phyloP scores from a whole-genome alignment of 2,113 vertebrate genomes.

The Urocitellus parryii region DNA sequence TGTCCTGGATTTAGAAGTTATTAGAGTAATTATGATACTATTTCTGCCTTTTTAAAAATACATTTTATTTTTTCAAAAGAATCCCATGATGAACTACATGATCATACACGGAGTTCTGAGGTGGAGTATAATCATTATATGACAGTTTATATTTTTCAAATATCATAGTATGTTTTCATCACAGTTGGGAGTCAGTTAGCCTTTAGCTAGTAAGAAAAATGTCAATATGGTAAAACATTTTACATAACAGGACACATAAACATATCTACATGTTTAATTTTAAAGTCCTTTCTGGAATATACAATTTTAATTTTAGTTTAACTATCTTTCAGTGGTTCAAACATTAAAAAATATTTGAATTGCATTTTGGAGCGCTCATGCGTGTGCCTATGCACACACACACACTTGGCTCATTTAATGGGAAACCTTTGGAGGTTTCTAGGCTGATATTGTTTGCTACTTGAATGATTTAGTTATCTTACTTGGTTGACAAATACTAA shows the following conservation, averaged over 20 bases:
- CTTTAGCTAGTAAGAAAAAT: constrained; percentile 14
- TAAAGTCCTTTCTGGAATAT: not conserved
- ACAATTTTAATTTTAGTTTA: not conserved
- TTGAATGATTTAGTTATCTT: not conserved
- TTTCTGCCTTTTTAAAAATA: not conserved
- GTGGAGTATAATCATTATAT: not conserved
- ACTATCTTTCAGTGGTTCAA: not conserved
- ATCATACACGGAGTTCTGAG: not conserved
- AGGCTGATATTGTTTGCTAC: not conserved
- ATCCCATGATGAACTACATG: not conserved
- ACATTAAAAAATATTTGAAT: not conserved
- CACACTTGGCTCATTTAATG: not conserved
- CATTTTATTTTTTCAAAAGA: not conserved
- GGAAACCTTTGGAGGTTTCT: not conserved
- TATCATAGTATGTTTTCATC: not conserved
- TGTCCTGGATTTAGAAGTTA: not conserved
- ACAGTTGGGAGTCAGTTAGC: not conserved
- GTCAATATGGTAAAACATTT: not conserved
- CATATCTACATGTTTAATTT: not conserved
- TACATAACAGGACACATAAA: not conserved
- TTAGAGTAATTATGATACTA: not conserved
- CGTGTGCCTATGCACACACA: too few relatives aligned
- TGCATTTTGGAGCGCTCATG: too few relatives aligned
- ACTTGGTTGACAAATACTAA: not conserved
- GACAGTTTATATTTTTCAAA: not conserved